Evolutionary conservation across 2,797 vertebrate genomes (phyloP).

Genomic region (Etheostoma nigrum): DNA sequence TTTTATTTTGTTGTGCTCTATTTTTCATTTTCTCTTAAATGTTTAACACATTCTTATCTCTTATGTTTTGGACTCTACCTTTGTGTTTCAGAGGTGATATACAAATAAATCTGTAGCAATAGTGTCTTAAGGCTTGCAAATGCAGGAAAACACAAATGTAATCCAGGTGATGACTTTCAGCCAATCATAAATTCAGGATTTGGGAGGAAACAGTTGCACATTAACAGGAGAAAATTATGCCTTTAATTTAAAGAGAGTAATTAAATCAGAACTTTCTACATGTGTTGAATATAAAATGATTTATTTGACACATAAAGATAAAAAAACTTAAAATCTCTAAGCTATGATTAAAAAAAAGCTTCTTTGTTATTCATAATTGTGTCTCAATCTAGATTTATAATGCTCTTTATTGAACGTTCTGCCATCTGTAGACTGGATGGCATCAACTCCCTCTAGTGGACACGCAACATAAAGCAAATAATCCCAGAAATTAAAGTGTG

Average conservation of each 20-base stretch:
- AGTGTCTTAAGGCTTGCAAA: neutral
- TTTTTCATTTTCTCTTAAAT: neutral
- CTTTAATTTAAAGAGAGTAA: neutral
- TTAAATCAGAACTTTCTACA: neutral
- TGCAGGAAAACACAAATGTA: neutral
- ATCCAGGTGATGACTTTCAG: neutral
- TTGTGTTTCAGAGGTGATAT: neutral
- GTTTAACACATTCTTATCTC: neutral
- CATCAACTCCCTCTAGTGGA: slow-evolving; percentile 66
- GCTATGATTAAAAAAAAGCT: too few species aligned
- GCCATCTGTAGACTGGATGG: neutral
- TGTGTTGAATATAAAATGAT: neutral
- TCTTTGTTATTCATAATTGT: neutral
- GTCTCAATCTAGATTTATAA: neutral
- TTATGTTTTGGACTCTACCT: neutral
- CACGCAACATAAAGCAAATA: slow-evolving; percentile 17
- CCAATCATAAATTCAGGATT: neutral
- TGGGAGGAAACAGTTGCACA: neutral
- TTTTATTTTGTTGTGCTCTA: neutral
- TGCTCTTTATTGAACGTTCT: neutral
- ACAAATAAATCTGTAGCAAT: neutral
- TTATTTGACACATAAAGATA: neutral
- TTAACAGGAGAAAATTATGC: neutral
- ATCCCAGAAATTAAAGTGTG: neutral
- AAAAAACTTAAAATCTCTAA: too few species aligned